phyloP scores from a whole-genome alignment of 2,888 invertebrate species.

The Seira sanloemensis region DNA sequence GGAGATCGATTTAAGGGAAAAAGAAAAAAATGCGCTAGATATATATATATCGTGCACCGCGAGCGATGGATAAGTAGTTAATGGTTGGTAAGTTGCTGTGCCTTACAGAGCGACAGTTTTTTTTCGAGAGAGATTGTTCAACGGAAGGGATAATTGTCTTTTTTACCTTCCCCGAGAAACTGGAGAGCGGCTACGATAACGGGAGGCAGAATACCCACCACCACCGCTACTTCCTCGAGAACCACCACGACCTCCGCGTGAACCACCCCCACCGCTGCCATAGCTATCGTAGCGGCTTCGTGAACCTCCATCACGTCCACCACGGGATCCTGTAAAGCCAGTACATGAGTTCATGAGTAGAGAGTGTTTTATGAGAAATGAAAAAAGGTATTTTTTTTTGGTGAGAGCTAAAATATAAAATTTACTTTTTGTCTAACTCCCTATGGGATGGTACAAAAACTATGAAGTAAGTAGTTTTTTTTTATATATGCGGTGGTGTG shows the following conservation, averaged over 20 bases:
- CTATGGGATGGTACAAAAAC: conserved; percentile 32
- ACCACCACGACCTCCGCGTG: conserved; percentile 75
- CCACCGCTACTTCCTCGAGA: conserved; percentile 75
- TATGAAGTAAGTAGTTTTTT: conserved; percentile 40
- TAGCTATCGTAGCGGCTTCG: conserved; percentile 78
- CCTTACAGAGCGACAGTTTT: conserved; percentile 41
- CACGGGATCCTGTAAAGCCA: conserved; percentile 74
- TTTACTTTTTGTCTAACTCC: conserved; percentile 45
- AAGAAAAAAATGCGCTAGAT: conserved; percentile 15
- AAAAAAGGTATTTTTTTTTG: conserved; percentile 28
- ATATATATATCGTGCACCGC: conserved; percentile 54
- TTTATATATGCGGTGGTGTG: conserved; percentile 45
- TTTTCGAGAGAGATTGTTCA: conserved; percentile 39
- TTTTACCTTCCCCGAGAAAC: conserved; percentile 78
- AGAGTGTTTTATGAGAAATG: conserved; percentile 60
- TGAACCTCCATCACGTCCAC: conserved; percentile 78
- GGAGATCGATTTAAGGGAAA: conserved; percentile 49
- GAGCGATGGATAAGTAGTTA: conserved; percentile 58
- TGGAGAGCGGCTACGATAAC: conserved; percentile 79
- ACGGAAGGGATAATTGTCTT: conserved; percentile 60
- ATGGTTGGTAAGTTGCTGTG: conserved; percentile 45
- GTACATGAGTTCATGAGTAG: conserved; percentile 55
- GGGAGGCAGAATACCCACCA: conserved; percentile 77
- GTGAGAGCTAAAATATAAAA: neutral
- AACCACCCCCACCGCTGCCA: conserved; percentile 77